phyloP scores from a whole-genome alignment of 2,888 invertebrate genomes.

The Junonia oenone region DNA sequence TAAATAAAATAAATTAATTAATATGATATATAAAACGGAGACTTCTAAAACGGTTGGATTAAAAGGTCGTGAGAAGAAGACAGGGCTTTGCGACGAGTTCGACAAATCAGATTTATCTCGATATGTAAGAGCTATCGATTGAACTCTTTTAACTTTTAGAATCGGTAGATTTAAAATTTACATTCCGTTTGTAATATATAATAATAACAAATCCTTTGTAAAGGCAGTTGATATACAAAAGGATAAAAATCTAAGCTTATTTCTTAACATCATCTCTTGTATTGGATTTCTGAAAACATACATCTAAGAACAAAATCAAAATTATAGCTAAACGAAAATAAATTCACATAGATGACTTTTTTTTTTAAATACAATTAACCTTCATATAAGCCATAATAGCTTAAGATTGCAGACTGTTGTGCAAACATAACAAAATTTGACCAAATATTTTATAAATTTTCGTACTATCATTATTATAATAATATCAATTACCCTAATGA shows the following conservation, averaged over 20 bases:
- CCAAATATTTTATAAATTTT: not conserved
- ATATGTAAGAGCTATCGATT: not conserved
- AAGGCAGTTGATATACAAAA: no score
- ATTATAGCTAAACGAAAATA: no score
- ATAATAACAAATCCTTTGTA: not conserved
- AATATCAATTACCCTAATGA: not conserved
- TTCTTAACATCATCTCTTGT: no score
- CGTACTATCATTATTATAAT: not conserved
- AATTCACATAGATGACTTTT: no score
- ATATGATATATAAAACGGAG: slow-evolving; percentile 15
- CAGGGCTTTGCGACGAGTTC: not conserved
- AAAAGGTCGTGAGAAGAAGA: slow-evolving; percentile 17
- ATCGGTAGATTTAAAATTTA: not conserved
- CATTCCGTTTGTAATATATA: not conserved
- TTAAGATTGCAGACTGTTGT: not conserved
- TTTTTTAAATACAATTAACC: no score
- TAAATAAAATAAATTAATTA: slow-evolving; percentile 25
- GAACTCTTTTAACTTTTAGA: not conserved
- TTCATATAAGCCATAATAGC: not conserved
- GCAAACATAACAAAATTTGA: not conserved
- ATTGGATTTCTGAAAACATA: no score
- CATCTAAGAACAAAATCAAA: no score
- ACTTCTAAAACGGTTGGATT: slow-evolving; percentile 6
- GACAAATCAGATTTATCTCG: not conserved
- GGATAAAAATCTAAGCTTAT: no score